These are phyloP conservation scores for Zaprionus bogoriensis DNA, from an alignment of 2,888 invertebrate species.

Conservation along the genomic window DNA sequence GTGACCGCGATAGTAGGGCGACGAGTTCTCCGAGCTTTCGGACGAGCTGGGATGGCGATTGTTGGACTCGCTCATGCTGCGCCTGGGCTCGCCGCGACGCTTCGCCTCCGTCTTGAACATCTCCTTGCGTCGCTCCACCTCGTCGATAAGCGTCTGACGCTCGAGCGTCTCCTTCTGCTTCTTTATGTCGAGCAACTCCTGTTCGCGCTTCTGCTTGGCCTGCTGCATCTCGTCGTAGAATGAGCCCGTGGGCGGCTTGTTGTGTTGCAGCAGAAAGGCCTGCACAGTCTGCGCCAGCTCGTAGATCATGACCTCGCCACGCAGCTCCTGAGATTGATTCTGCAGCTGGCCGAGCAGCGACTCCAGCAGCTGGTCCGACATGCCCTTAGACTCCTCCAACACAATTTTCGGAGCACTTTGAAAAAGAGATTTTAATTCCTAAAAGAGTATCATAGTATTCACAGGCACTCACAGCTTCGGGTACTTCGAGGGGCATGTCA, in stretches of 20 bases:
- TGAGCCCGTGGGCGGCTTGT: constrained; percentile 91
- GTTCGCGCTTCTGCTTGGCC: constrained; percentile 87
- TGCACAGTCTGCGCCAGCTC: constrained; percentile 91
- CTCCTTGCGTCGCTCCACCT: constrained; percentile 90
- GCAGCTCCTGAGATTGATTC: constrained; percentile 84
- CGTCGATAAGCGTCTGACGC: constrained; percentile 88
- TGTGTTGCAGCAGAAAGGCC: constrained; percentile 90
- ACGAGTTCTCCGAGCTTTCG: constrained; percentile 84
- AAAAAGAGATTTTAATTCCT: constrained; percentile 33
- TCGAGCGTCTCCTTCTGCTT: constrained; percentile 87
- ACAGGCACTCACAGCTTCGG: constrained; percentile 89
- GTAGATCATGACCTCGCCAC: constrained; percentile 94
- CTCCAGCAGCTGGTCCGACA: constrained; percentile 88
- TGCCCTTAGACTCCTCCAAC: constrained; percentile 90
- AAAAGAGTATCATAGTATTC: neutral
- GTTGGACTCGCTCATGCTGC: constrained; percentile 84
- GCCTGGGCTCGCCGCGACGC: constrained; percentile 83
- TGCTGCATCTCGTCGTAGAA: constrained; percentile 96
- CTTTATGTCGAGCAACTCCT: constrained; percentile 86
- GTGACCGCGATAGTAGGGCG: constrained; percentile 81
- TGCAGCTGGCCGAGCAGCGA: constrained; percentile 86
- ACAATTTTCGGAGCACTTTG: constrained; percentile 87
- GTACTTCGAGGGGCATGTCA: constrained; percentile 90
- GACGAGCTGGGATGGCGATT: constrained; percentile 84
- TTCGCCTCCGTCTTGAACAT: constrained; percentile 88